Evolutionary conservation across 2,113 vertebrate species (phyloP).

Genomic region (Seriola rivoliana): DNA sequence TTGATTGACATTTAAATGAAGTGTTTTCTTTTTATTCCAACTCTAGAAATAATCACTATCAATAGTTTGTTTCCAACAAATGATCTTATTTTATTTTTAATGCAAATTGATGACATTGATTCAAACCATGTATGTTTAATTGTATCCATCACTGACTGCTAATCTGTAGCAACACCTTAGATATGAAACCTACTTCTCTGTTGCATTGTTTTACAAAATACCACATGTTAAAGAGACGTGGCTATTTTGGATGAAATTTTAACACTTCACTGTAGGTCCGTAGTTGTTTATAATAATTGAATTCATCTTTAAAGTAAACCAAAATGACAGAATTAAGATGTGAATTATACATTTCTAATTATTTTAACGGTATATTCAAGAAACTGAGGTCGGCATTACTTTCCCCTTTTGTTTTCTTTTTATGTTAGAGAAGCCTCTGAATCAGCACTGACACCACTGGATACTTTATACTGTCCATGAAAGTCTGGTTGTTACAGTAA

Average conservation of each 20-base stretch:
- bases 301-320: neutral
- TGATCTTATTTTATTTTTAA: neutral
- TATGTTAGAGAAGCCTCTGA: neutral
- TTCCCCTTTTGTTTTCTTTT: neutral
- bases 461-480: neutral
- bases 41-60: neutral
- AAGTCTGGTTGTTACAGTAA: neutral
- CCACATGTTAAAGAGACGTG: neutral
- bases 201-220: neutral
- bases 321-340: neutral
- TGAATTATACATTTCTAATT: neutral
- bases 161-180: neutral
- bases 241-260: neutral
- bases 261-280: neutral
- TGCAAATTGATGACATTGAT: too few relatives aligned
- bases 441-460: neutral
- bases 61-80: neutral
- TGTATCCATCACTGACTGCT: neutral
- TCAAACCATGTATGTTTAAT: neutral
- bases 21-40: neutral
- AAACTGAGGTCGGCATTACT: too few relatives aligned
- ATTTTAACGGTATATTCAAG: too few relatives aligned
- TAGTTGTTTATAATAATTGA: neutral
- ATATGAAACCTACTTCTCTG: neutral
- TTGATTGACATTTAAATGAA: neutral